These are phyloP conservation scores for Pinctada fucata DNA, from an alignment of 2,888 invertebrate genomes.

Conservation along the genomic window DNA sequence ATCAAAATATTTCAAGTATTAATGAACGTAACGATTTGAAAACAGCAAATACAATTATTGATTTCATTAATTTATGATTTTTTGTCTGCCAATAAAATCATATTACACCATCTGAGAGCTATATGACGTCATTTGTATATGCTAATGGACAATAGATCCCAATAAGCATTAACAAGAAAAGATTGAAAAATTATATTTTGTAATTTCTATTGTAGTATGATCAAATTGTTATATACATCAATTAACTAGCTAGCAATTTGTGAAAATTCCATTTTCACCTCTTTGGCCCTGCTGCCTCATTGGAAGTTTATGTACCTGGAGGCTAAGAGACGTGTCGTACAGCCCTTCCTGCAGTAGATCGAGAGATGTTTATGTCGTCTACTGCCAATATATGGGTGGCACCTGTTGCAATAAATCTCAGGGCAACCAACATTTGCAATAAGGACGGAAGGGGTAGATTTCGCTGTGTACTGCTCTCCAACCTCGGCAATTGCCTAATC, in stretches of 20 bases:
- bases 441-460: slow-evolving; percentile 5
- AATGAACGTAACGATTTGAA: too few relatives aligned
- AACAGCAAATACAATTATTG: too few relatives aligned
- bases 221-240: too few relatives aligned
- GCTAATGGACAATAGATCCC: too few relatives aligned
- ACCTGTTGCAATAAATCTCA: neutral
- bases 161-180: too few relatives aligned
- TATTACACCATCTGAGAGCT: too few relatives aligned
- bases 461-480: neutral
- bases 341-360: neutral
- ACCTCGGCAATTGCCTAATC: neutral
- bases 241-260: neutral
- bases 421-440: neutral
- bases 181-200: too few relatives aligned
- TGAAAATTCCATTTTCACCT: neutral
- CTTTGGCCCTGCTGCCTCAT: neutral
- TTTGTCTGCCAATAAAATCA: too few relatives aligned
- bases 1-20: too few relatives aligned
- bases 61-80: too few relatives aligned
- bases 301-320: neutral
- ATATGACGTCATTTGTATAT: too few relatives aligned
- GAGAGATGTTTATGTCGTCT: neutral
- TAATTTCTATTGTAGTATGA: too few relatives aligned
- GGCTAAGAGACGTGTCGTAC: neutral
- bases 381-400: neutral